Evolutionary conservation across 1,140 invertebrate species (phyloP), one percentile per base, ranked within the genome.

Genomic region (Formica selysi): DNA sequence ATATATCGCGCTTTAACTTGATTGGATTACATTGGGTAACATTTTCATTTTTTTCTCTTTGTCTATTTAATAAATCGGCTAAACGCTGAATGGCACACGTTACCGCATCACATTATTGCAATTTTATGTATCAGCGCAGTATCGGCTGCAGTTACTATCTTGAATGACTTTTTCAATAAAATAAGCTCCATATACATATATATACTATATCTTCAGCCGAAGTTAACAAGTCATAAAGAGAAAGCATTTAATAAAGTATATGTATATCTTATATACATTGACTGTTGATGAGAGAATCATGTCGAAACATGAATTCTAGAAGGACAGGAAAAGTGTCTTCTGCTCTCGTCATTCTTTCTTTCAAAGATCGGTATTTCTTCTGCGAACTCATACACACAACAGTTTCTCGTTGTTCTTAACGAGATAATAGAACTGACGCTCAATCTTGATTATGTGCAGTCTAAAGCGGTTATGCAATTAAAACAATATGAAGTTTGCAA

Each of bases 401-500:
- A 74, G 44, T 86, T 51, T 38, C 65, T 71, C 32, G 10, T 19
- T 4, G 19, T 62, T 70, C 36, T 6, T 70, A 48, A 38, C 73
- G 41, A 80, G 16, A 71, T 51, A 26, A 65, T 80, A 65, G 54
- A 83, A 71, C 67, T 51, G 79, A 86, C 16, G 79, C 65, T 65
- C 71, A 10, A 80, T 76, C 81, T 86, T 29, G 62, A 54, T 86
- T 64, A 71, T 86, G 86, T 86, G 83, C 86, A 67, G 83, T 86
- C 74, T 79, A 86, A 86, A 87, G 76, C 80, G 22, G 67, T 86
- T 86, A 87, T 86, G 76, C 83, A 83, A 48, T 86, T 85, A 86
- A 87, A 87, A 86, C 51, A 74, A 79, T 71, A 73, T 70, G 61
- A 87, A 71, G 51, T 70, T 71, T 84, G 85, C 71, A 67, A 61